Conservation (phyloP, 2,888 invertebrate genomes). For the Axea sp. region DNA sequence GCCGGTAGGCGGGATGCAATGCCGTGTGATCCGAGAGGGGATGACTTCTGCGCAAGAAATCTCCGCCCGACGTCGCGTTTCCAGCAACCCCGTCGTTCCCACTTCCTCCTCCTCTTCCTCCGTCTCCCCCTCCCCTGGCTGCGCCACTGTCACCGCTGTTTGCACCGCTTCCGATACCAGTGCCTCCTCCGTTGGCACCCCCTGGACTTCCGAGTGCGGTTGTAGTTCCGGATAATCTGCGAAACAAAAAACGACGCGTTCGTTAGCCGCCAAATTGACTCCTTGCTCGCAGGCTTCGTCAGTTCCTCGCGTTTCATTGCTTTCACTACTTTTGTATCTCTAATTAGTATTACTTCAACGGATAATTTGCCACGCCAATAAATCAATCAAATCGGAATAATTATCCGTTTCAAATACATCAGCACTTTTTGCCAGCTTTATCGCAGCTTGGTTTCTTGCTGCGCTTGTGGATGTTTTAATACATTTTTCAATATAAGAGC, state of each 20-base stretch:
- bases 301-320: slow-evolving; percentile 2
- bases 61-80: slow-evolving; percentile 83
- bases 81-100: slow-evolving; percentile 80
- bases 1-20: slow-evolving; percentile 86
- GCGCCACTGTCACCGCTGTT: slow-evolving; percentile 78
- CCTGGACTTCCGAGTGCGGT: slow-evolving; percentile 72
- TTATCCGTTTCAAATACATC: neutral
- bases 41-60: slow-evolving; percentile 83
- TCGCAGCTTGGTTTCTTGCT: no score
- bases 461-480: no score
- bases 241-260: slow-evolving; percentile 41
- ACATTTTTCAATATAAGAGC: no score
- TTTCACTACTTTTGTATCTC: slow-evolving; percentile 1
- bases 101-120: slow-evolving; percentile 75
- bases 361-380: neutral
- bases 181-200: slow-evolving; percentile 65
- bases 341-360: slow-evolving; percentile 13
- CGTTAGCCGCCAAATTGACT: slow-evolving; percentile 25
- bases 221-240: slow-evolving; percentile 75
- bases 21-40: slow-evolving; percentile 83
- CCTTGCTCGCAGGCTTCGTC: slow-evolving; percentile 4
- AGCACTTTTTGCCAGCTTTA: no score
- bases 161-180: slow-evolving; percentile 76
- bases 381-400: neutral
- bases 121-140: slow-evolving; percentile 66